These are phyloP conservation scores for Lamellibrachia columna DNA, from an alignment of 2,888 invertebrate species.

Conservation along the genomic window DNA sequence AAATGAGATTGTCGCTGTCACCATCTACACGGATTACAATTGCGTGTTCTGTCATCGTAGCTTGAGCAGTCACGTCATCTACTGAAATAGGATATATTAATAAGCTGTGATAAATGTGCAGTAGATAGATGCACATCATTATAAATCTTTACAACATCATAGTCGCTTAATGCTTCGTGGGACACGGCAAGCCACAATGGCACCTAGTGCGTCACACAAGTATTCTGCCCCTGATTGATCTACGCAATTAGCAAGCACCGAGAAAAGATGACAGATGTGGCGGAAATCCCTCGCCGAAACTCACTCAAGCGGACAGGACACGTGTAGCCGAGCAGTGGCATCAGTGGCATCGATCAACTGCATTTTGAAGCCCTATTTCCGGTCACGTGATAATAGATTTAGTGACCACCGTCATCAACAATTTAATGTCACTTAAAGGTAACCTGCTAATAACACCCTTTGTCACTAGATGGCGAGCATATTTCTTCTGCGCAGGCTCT, in stretches of 20 bases:
- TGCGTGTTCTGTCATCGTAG: neutral
- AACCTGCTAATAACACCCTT: neutral
- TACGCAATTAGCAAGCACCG: slow-evolving; percentile 1
- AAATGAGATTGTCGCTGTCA: neutral
- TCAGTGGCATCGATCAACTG: neutral
- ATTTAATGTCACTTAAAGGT: neutral
- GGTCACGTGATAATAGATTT: neutral
- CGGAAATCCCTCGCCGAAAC: neutral
- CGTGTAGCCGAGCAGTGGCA: neutral
- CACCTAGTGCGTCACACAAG: neutral
- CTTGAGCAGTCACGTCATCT: neutral
- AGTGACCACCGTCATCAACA: neutral
- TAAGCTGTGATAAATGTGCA: neutral
- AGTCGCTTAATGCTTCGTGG: neutral
- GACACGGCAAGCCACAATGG: neutral
- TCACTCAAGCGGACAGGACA: neutral
- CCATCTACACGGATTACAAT: neutral
- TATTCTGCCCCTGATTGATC: neutral
- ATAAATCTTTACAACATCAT: slow-evolving; percentile 5
- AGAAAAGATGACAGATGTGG: slow-evolving; percentile 3
- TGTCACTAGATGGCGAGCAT: neutral
- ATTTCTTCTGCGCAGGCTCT: neutral
- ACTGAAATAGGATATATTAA: slow-evolving; percentile 12
- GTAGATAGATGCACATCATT: slow-evolving; percentile 10
- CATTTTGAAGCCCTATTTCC: neutral